phyloP scores from a whole-genome alignment of 2,113 vertebrate genomes.

The Corapipo altera region DNA sequence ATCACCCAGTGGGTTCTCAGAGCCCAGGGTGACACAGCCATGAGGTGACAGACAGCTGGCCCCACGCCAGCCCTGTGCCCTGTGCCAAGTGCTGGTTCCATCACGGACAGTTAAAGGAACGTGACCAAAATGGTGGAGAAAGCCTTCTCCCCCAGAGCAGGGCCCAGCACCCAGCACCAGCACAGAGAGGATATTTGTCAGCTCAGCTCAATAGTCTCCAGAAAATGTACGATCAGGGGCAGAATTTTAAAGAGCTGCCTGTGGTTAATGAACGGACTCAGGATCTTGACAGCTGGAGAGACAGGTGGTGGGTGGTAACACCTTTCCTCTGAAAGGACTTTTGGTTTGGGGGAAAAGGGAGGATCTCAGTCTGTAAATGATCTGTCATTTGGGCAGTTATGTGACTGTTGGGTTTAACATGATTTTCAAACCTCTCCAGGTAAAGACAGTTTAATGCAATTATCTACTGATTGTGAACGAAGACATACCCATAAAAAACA shows the following conservation, averaged over 20 bases:
- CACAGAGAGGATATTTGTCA: neutral
- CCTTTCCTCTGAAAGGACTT: neutral
- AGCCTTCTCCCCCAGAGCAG: neutral
- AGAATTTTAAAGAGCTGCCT: neutral
- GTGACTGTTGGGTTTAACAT: neutral
- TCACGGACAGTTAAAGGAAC: neutral
- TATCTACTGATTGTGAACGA: neutral
- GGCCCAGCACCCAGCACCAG: neutral
- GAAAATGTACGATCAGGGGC: neutral
- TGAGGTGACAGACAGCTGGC: neutral
- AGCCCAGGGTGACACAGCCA: neutral
- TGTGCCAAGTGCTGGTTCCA: neutral
- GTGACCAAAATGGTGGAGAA: neutral
- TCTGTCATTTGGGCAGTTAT: neutral
- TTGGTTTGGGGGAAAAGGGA: neutral
- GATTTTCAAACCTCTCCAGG: neutral
- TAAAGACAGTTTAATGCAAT: neutral
- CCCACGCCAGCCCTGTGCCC: neutral
- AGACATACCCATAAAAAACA: neutral
- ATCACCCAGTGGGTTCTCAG: rapidly evolving
- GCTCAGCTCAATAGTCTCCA: neutral
- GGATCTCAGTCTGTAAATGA: neutral
- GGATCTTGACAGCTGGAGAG: neutral
- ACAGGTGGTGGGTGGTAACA: neutral
- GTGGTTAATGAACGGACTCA: neutral